Evolutionary conservation across 1,140 invertebrate genomes (phyloP).

Genomic region (Hyphantria cunea): DNA sequence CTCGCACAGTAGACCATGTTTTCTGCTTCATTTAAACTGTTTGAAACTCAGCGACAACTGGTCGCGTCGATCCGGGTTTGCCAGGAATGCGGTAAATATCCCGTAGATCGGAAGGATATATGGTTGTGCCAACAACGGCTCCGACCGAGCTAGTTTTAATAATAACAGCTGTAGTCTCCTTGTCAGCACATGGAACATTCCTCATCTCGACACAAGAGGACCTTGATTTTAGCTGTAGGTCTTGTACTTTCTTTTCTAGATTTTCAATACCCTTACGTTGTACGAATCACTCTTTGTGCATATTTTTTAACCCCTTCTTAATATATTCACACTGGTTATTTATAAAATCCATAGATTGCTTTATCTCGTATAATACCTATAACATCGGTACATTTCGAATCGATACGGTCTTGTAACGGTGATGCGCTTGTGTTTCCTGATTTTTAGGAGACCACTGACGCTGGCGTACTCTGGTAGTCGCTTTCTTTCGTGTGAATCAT

Average conservation of each 20-base stretch:
- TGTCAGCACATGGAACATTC: no score
- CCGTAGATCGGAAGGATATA: background rate
- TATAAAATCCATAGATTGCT: background rate
- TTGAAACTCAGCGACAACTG: conserved; percentile 17
- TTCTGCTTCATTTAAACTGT: conserved; percentile 13
- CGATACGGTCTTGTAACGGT: no score
- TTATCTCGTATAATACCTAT: no score
- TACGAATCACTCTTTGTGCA: background rate
- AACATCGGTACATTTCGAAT: no score
- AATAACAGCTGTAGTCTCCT: background rate
- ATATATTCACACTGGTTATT: background rate
- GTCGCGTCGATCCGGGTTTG: conserved; percentile 1
- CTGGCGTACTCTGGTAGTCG: no score
- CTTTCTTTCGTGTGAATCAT: no score
- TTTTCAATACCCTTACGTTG: no score
- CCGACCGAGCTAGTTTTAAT: background rate
- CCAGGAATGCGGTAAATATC: background rate
- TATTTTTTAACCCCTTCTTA: background rate
- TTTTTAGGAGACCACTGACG: no score
- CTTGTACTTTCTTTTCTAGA: no score
- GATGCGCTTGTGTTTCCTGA: no score
- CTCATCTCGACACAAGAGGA: no score
- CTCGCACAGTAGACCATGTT: conserved; percentile 2
- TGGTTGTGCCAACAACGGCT: background rate
- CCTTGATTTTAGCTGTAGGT: no score